These are phyloP conservation scores for Botia kubotai DNA, from an alignment of 2,797 vertebrate genomes.

Conservation along the genomic window DNA sequence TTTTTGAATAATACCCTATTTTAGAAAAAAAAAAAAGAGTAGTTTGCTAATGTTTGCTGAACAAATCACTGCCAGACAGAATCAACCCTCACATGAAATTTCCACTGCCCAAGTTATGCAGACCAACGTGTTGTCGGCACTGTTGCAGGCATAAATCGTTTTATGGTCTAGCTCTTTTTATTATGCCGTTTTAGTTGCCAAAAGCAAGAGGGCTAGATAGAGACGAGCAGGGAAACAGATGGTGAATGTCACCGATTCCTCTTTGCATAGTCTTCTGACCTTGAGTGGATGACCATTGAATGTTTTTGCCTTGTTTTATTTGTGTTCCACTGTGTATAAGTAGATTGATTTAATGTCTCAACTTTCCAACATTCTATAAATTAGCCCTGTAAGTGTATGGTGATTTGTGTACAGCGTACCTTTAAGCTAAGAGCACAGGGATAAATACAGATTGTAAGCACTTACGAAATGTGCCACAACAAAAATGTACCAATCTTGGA, in stretches of 20 bases:
- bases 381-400: constrained; percentile 1
- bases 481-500: not conserved
- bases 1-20: constrained; percentile 1
- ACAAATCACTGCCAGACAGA: constrained; percentile 59
- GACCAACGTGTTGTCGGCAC: not conserved
- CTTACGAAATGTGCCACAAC: constrained; percentile 14
- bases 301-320: constrained; percentile 36
- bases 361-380: constrained; percentile 17
- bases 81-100: constrained; percentile 14
- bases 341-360: not conserved
- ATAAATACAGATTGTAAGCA: constrained; percentile 21
- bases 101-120: constrained; percentile 42
- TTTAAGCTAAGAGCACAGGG: constrained; percentile 33
- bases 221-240: constrained; percentile 42
- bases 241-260: constrained; percentile 31
- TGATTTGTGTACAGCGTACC: constrained; percentile 1
- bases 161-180: not conserved
- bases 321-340: constrained; percentile 5
- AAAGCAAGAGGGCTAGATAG: constrained; percentile 27
- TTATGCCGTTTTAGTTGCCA: constrained; percentile 16
- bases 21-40: constrained; percentile 8
- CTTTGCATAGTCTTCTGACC: constrained; percentile 15
- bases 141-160: constrained; percentile 8
- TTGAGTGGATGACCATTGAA: constrained; percentile 7
- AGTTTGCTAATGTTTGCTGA: constrained; percentile 15